These are phyloP conservation scores for Parapsyche elsis DNA, from an alignment of 1,140 invertebrate genomes.

Conservation along the genomic window DNA sequence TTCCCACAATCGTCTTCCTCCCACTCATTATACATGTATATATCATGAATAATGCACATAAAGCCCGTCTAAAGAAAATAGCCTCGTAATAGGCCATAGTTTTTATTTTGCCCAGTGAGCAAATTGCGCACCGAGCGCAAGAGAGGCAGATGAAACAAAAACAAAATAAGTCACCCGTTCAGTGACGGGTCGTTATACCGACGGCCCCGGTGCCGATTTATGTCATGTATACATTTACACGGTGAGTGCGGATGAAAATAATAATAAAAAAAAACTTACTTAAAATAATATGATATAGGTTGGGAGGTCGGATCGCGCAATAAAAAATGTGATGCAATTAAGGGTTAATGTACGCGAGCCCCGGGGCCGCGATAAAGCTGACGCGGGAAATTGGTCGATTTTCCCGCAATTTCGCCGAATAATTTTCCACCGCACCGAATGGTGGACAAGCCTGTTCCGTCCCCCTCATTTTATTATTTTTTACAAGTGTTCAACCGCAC, in stretches of 20 bases:
- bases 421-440: no score
- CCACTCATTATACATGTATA: not conserved
- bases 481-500: not conserved
- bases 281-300: slow-evolving; percentile 15
- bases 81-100: slow-evolving; percentile 26
- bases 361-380: not conserved
- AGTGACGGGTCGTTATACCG: not conserved
- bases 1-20: not conserved
- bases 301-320: not conserved
- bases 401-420: not conserved
- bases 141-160: not conserved
- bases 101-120: slow-evolving; percentile 21
- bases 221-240: not conserved
- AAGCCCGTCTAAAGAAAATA: slow-evolving; percentile 14
- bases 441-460: not conserved
- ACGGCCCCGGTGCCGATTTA: not conserved
- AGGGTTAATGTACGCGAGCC: slow-evolving; percentile 12
- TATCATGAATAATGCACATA: slow-evolving; percentile 21
- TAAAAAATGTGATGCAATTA: slow-evolving; percentile 24
- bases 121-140: not conserved
- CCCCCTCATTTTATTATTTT: not conserved
- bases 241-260: no score
- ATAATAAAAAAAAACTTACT: not conserved
- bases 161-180: no score
- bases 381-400: slow-evolving; percentile 1